phyloP scores from a whole-genome alignment of 2,113 vertebrate species.

The Morone chrysops region DNA sequence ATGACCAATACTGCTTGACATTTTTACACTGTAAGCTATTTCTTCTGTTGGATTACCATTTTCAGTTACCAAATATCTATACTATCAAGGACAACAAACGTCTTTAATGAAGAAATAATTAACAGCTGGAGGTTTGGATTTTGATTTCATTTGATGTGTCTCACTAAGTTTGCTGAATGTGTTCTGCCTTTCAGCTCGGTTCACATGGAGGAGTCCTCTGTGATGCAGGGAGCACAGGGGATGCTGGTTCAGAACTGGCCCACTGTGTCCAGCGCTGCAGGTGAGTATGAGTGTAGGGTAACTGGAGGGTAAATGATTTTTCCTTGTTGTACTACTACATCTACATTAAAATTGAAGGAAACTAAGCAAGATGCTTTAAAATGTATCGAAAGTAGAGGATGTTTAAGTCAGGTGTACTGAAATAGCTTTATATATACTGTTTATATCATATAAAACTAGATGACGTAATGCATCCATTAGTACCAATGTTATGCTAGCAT shows the following conservation, averaged over 20 bases:
- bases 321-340: neutral
- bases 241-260: slow-evolving; percentile 98
- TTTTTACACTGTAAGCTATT: neutral
- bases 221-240: slow-evolving; percentile 93
- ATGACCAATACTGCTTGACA: neutral
- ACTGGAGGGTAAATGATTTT: neutral
- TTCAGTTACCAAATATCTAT: neutral
- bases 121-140: neutral
- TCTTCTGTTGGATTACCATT: neutral
- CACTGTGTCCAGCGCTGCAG: slow-evolving; percentile 95
- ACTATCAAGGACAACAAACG: neutral
- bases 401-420: neutral
- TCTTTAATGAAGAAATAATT: neutral
- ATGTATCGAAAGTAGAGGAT: neutral
- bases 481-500: too few species aligned
- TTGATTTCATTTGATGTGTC: neutral
- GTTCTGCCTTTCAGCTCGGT: slow-evolving; percentile 87
- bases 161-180: slow-evolving; percentile 45
- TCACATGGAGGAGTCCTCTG: slow-evolving; percentile 93
- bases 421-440: neutral
- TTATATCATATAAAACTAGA: too few species aligned
- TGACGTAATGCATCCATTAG: too few species aligned
- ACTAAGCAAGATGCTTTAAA: neutral
- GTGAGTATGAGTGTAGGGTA: slow-evolving; percentile 82
- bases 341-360: neutral